Evolutionary conservation across 1,140 invertebrate species (phyloP), one percentile per base, ranked within the genome.

Genomic region (Drosophila trapezifrons): DNA sequence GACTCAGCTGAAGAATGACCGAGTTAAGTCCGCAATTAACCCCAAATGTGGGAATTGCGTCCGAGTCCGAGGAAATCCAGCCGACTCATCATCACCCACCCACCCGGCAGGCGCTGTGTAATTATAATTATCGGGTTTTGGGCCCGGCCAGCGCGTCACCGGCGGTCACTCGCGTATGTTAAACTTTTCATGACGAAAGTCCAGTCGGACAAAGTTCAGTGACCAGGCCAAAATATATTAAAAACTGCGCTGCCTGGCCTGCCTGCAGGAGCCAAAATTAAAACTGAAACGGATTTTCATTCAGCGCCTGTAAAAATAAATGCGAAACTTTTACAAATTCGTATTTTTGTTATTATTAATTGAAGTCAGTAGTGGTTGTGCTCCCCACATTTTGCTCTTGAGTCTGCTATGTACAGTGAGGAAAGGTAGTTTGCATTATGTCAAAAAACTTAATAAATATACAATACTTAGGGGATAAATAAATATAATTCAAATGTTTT

Each of bases 131-230:
- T 40, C 40, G 58, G 37, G 42, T 63, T 79, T 52, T 42, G 56
- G 71, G 64, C 72, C 45, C 29, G 71, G 65, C 65, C 40, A 64
- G 25, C 42, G 58, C 83, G 75, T 86, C 82, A 81, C 66, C 45
- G 45, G 32, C 62, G 38, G 65, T 54, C 49, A 35, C 64, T 62
- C 67, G 60, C 78, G 76, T 89, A 83, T 80, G 84, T 77, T 74
- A 64, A 83, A 77, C 64, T 80, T 73, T 87, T 76, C 66, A 45
- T 87, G 83, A 87, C 83, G 83, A 83, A 89, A 87, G 83, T 89
- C 83, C 83, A 87, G 56, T 87, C 83, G 83, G 83, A 87, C 83
- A 87, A 87, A 87, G 83, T 89, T 87, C 83, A 84, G 40, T 76
- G 84, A 87, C 83, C 83, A 77, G 17, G 40, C 76, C 63, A 58